phyloP scores from a whole-genome alignment of 2,888 invertebrate genomes.

The Ormia ochracea region DNA sequence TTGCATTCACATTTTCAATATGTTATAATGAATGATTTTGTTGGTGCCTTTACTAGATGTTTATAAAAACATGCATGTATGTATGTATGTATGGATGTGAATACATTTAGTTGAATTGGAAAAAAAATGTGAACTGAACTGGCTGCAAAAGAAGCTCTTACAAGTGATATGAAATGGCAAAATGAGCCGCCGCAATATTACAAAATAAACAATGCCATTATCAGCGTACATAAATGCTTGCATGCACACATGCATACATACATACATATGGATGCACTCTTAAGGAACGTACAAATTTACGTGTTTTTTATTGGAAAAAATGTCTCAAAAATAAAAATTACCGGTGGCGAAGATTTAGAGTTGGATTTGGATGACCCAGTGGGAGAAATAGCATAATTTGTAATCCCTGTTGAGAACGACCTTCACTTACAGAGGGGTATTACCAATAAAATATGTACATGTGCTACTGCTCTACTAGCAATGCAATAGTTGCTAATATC shows the following conservation, averaged over 20 bases:
- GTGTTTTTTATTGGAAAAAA: not conserved
- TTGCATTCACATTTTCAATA: conserved; percentile 45
- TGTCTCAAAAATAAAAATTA: conserved; percentile 15
- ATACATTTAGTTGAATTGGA: conserved; percentile 16
- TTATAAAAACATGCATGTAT: not conserved
- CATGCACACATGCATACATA: not conserved
- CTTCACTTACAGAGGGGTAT: too few relatives aligned
- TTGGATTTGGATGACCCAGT: too few relatives aligned
- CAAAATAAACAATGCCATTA: conserved; percentile 41
- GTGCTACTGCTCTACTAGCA: too few relatives aligned
- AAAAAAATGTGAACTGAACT: conserved; percentile 19
- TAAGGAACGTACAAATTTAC: too few relatives aligned
- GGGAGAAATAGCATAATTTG: too few relatives aligned
- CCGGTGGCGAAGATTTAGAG: not conserved
- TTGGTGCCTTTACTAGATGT: not conserved
- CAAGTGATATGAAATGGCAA: conserved; percentile 42
- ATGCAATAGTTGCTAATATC: too few relatives aligned
- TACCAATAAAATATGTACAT: too few relatives aligned
- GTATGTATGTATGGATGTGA: not conserved
- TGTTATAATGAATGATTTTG: conserved; percentile 57
- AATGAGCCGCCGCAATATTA: conserved; percentile 40
- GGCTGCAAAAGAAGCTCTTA: conserved; percentile 53
- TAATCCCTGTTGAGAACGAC: too few relatives aligned
- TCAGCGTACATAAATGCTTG: not conserved
- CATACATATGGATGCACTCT: too few relatives aligned